phyloP scores from a whole-genome alignment of 2,113 vertebrate genomes.

The Burhinus oedicnemus region DNA sequence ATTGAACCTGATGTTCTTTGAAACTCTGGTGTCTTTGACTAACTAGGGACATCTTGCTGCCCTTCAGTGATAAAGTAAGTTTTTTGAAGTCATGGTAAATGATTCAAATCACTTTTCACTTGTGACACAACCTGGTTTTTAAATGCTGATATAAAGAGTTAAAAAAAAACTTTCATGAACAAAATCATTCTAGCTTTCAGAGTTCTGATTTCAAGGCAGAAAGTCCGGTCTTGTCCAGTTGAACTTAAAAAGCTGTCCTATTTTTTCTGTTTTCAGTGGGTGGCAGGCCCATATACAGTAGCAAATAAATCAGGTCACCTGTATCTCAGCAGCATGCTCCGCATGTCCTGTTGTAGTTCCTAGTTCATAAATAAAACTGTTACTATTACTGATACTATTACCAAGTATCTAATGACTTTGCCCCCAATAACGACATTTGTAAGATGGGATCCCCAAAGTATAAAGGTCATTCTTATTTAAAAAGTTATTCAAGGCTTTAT shows the following conservation, averaged over 20 bases:
- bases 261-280: not conserved
- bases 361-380: not conserved
- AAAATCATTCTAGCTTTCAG: not conserved
- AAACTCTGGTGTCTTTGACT: not conserved
- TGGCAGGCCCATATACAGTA: not conserved
- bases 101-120: not conserved
- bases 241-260: not conserved
- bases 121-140: not conserved
- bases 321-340: not conserved
- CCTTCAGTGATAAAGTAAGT: not conserved
- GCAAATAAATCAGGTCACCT: conserved; percentile 14
- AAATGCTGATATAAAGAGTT: not conserved
- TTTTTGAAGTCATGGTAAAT: not conserved
- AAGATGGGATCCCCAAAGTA: not conserved
- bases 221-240: not conserved
- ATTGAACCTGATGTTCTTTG: not conserved
- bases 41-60: not conserved
- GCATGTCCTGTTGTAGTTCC: not conserved
- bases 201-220: not conserved
- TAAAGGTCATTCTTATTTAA: not conserved
- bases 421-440: not conserved
- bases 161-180: not conserved
- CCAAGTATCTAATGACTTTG: not conserved
- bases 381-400: not conserved
- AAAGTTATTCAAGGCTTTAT: not conserved